Base-by-base conservation (phyloP, 2,113 vertebrate genomes). In the Lophochroa leadbeateri region DNA sequence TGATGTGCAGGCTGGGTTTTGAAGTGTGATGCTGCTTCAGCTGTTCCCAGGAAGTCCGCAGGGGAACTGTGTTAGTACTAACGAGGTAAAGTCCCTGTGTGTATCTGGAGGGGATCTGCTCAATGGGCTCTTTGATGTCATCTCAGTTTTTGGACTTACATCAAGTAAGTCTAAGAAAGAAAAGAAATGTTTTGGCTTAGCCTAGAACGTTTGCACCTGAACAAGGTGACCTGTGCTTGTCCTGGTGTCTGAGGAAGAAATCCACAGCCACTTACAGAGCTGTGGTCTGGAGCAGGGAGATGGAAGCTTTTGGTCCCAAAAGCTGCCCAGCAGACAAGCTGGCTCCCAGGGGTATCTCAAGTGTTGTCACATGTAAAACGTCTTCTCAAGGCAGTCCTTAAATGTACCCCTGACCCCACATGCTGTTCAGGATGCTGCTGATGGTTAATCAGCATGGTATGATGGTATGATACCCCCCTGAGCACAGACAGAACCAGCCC, bases 101-200 rank as follows among this genome's bases (percentile, higher is more conserved):
- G 86, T 97, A 97, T 97, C 75, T 94, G 95, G 96, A 97, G 97
- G 95, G 97, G 93, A 97, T 96, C 98, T 92, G 33, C 95, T 93
- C 94, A 67, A 18, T 74, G 80, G 88, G 60, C 84, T 57, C 95
- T 96, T 96, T 97, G 96, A 97, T 95, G 93, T 98, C 97, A 93
- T 95, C 89, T 96, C 95, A 76, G 83, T 86, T 95, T 94, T 97
- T 98, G 97, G 97, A 95, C 70, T 95, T 93, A 98, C 50, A 97
- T 98, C 97, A 98, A 98, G 94, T 96, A 87, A 91, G 67, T 92
- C 85, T 81, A 77, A 69, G 93, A 94, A 90, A 84, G 88, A 94
- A 95, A 95, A 85, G 41, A 88, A 92, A 78, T 35, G 94, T 89
- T 96, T 97, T 97, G 87, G 90, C 87, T 96, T 94, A 89, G 92